Conservation (phyloP, 2,113 vertebrate genomes). For the Lophura nycthemera region DNA sequence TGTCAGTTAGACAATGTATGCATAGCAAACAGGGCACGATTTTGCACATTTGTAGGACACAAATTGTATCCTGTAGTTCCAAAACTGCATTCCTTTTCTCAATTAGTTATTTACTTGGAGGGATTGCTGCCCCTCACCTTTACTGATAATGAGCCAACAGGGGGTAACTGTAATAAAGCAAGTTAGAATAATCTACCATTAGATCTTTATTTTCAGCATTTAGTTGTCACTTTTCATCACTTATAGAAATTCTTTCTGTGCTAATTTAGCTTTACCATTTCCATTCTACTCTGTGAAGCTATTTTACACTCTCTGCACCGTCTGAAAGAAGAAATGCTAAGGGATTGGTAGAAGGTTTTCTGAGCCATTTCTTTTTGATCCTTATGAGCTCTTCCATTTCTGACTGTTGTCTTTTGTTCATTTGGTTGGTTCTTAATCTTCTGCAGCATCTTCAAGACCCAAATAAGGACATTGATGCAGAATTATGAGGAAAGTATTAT, state of each 20-base stretch:
- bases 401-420: accelerated
- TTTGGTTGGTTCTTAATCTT: not conserved
- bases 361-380: not conserved
- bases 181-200: not conserved
- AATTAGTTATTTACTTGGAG: not conserved
- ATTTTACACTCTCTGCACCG: not conserved
- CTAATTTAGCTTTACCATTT: not conserved
- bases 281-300: not conserved
- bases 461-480: not conserved
- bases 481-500: not conserved
- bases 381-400: not conserved
- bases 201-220: not conserved
- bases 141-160: not conserved
- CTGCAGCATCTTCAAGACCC: not conserved
- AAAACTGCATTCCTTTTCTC: not conserved
- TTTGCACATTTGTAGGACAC: not conserved
- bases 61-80: not conserved
- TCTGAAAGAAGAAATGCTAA: not conserved
- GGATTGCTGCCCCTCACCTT: not conserved
- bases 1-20: not conserved
- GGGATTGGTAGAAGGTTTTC: not conserved
- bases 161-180: not conserved
- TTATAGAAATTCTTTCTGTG: not conserved
- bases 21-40: not conserved
- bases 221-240: not conserved